Percentiles rank a stretch among this genome's conserved stretches.
These are phyloP conservation scores for Echiichthys vipera DNA, from an alignment of 2,797 vertebrate genomes.

Conservation along the genomic window DNA sequence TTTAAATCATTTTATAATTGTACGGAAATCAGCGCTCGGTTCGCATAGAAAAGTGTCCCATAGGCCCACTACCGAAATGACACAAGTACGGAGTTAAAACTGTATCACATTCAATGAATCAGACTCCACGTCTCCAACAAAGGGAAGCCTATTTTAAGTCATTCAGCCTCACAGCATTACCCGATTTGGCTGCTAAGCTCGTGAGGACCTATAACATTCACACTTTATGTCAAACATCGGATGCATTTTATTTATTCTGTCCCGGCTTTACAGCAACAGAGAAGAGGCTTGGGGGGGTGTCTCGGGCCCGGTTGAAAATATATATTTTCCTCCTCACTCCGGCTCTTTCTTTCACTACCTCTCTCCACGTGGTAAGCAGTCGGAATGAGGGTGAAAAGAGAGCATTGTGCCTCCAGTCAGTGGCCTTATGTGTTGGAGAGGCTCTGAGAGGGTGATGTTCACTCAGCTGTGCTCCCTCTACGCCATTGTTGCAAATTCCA, in stretches of 20 bases:
- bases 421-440: conserved; percentile 77
- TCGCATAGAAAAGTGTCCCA: conserved; percentile 1
- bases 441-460: conserved; percentile 81
- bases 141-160: conserved; percentile 1
- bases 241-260: conserved; percentile 62
- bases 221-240: conserved; percentile 29
- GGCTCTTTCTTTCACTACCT: conserved; percentile 67
- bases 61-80: background rate
- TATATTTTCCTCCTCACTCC: conserved; percentile 58
- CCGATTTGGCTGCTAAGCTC: background rate
- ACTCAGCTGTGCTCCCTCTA: conserved; percentile 82
- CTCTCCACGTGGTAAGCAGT: conserved; percentile 79
- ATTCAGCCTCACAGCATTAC: conserved; percentile 2
- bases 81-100: background rate
- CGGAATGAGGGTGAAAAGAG: conserved; percentile 74
- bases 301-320: conserved; percentile 59
- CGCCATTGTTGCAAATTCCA: conserved; percentile 86
- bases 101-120: background rate
- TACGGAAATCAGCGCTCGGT: conserved; percentile 17
- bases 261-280: conserved; percentile 35
- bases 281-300: conserved; percentile 17
- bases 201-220: background rate
- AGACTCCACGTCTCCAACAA: background rate
- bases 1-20: conserved; percentile 15
- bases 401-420: conserved; percentile 82